These are phyloP conservation scores for Empis stercorea DNA, from an alignment of 2,888 invertebrate genomes.

Conservation along the genomic window DNA sequence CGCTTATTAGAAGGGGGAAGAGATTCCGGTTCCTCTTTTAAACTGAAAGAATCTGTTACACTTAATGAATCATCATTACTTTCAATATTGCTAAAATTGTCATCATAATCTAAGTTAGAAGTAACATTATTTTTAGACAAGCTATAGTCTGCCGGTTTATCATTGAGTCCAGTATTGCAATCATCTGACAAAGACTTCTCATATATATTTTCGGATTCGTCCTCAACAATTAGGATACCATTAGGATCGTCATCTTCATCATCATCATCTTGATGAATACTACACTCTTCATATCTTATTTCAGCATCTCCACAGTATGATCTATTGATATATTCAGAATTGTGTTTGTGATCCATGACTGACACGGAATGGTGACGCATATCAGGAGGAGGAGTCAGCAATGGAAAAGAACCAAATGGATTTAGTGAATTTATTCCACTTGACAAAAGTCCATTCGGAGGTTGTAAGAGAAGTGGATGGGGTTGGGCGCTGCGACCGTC, in stretches of 20 bases:
- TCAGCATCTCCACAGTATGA: constrained; percentile 39
- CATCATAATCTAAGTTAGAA: constrained; percentile 29
- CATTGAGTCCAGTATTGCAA: constrained; percentile 30
- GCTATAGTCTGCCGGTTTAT: constrained; percentile 47
- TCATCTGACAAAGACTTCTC: constrained; percentile 35
- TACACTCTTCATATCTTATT: constrained; percentile 41
- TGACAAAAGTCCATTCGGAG: constrained; percentile 39
- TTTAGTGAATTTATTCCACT: constrained; percentile 58
- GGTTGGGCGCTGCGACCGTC: constrained; percentile 83
- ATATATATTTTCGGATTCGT: constrained; percentile 52
- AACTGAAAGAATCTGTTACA: constrained; percentile 41
- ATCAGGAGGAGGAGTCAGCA: constrained; percentile 50
- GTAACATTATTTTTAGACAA: constrained; percentile 41
- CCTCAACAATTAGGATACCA: constrained; percentile 66
- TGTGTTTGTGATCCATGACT: constrained; percentile 51
- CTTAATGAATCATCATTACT: constrained; percentile 50
- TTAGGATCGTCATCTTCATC: constrained; percentile 38
- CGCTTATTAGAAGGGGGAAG: constrained; percentile 46
- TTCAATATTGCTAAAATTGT: constrained; percentile 44
- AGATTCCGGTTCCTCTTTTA: constrained; percentile 31
- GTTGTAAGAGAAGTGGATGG: constrained; percentile 66
- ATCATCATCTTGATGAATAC: constrained; percentile 32
- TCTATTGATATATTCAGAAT: constrained; percentile 41
- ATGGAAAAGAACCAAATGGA: constrained; percentile 66
- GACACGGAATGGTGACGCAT: constrained; percentile 32